Base-by-base conservation (phyloP, 2,888 invertebrate genomes). In the Boloria euphrosyne region DNA sequence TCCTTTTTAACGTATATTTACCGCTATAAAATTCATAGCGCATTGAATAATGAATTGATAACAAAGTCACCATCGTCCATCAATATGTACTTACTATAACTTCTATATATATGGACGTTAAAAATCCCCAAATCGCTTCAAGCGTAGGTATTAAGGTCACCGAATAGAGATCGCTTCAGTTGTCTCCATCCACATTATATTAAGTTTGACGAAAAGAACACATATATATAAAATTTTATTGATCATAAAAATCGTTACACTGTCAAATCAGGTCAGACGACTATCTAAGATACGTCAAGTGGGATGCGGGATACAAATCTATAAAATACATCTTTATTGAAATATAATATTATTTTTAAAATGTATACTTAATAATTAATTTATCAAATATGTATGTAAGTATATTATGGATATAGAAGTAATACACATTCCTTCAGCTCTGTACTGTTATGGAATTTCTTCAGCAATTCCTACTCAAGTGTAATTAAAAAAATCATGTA, bases 251-350 rank as follows among this genome's bases (percentile, higher is more conserved):
- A 71, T 75, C 61, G 73, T 75, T 75, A 76, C 74, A 73, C 71
- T 78, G 77, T 77, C 76, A 79, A 82, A 83, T 80, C 78, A 77
- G 78, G 75, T 76, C 79, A 73, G 75, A 69, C 67, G 72, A 69
- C 74, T 67, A 67, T 71, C 71, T 73, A 62, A 66, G 71, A 74
- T 69, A 65, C 67, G 69, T 69, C 71, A 73, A 76, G 78, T 74
- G 75, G 74, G 73, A 55, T 69, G 66, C 70, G 62, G 69, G 64
- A 70, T 73, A 73, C 69, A 67, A 70, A 73, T 70, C 70, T 69
- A 74, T 74, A 74, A 73, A 72, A 69, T 66, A 67, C 59, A 65
- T 62, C 2, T 68, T 60, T 59, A 71, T 62, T 62, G 62, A 67
- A 69, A 55, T 54, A 53, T 65, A 38, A 38, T 38, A 0, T 38